Base-by-base conservation (phyloP, 2,113 vertebrate species). In the Dromaius novaehollandiae region DNA sequence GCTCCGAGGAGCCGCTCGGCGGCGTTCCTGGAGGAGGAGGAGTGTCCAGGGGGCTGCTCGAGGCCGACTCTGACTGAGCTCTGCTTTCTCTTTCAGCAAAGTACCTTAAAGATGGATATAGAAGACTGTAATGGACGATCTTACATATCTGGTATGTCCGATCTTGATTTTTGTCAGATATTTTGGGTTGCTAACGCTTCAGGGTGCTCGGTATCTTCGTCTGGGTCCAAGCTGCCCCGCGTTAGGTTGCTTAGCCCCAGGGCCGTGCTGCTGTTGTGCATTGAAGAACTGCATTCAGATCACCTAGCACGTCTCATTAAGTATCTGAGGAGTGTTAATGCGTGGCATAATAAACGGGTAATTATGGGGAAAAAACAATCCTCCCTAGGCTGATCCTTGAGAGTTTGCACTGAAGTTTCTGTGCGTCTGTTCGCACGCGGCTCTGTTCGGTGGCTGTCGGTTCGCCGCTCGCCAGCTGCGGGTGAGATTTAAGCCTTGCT, bases 111-210 rank as follows among this genome's bases (percentile, higher is more conserved):
- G 98, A 99, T 99, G 99, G 99, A 99, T 97, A 98, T 98, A 98
- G 99, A 99, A 95, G 99, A 99, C 98, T 99, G 98, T 98, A 99
- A 99, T 98, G 99, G 99, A 95, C 98, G 98, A 92, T 98, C 99
- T 89, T 99, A 98, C 96, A 97, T 98, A 97, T 98, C 99, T 97
- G 99, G 99, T 99, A 98, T 50, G 98, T 96, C 88, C 10, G 14
- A 7, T 6, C 75, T 58, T 66, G 77, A 26, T 30, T 93, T 79
- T 88, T 40, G 11, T 44, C 28, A 0, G 7, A 18, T 76, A 0
- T n/a, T 66, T 32, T 8, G 61, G 69, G 65, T 34, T 3, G 26
- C 19, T 40, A 2, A 11, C 1, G 1, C 40, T 78, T 73, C 10
- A 4, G 22, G 51, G 20, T 34, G 55, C 90, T 89, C 40, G 2